A percentile compares a stretch with the other conserved stretches of the same genome.
Evolutionary conservation across 2,888 invertebrate species (phyloP).

Genomic region (Dendrolimus pini): DNA sequence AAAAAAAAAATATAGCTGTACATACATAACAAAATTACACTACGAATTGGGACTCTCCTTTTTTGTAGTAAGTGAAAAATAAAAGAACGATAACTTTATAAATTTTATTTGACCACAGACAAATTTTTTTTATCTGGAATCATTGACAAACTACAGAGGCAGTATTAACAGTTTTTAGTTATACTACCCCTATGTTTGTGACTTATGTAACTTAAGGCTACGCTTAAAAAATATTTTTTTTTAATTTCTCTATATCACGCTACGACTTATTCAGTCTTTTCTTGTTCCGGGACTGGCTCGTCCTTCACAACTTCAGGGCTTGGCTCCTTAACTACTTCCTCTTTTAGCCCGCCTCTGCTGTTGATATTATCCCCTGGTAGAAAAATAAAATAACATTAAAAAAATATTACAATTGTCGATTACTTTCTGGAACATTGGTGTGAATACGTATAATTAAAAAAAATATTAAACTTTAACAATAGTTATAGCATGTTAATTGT

Average conservation of each 20-base stretch:
- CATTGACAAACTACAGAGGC: not conserved
- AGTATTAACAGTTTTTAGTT: slow-evolving; percentile 17
- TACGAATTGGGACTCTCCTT: too few species aligned
- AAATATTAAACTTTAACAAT: too few species aligned
- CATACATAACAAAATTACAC: too few species aligned
- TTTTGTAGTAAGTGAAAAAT: too few species aligned
- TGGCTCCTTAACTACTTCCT: slow-evolving; percentile 21
- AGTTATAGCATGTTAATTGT: too few species aligned
- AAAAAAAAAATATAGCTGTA: too few species aligned
- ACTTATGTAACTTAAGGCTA: slow-evolving; percentile 15
- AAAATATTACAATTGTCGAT: slow-evolving; percentile 1
- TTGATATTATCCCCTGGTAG: slow-evolving; percentile 47
- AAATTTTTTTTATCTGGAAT: too few species aligned
- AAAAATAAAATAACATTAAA: slow-evolving; percentile 13
- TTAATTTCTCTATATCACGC: slow-evolving; percentile 33
- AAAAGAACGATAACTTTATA: too few species aligned
- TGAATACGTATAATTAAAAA: too few species aligned
- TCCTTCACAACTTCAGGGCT: slow-evolving; percentile 19
- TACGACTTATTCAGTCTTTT: slow-evolving; percentile 59
- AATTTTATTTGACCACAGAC: too few species aligned
- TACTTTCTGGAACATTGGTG: too few species aligned
- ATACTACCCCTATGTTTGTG: slow-evolving; percentile 24
- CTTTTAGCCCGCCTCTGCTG: slow-evolving; percentile 35
- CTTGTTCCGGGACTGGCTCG: slow-evolving; percentile 23
- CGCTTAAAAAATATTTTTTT: slow-evolving; percentile 30